Conservation (phyloP, 2,888 invertebrate genomes). For the Maniola hyperantus region DNA sequence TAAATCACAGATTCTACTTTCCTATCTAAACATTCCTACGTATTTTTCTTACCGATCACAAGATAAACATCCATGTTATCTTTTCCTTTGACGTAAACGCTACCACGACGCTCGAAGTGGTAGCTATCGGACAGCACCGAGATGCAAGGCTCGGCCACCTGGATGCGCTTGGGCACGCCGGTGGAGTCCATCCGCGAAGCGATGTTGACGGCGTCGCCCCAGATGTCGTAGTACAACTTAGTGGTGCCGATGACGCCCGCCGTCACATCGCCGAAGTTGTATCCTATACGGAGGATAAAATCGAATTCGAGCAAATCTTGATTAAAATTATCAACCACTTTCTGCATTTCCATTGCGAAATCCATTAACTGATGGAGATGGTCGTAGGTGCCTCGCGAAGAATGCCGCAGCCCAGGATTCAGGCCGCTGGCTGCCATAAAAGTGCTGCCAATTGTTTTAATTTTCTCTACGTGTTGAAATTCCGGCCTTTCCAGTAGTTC, state of each 20-base stretch:
- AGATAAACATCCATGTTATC: slow-evolving; percentile 97
- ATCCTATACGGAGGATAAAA: slow-evolving; percentile 92
- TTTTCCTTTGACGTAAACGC: slow-evolving; percentile 98
- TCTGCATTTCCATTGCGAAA: slow-evolving; percentile 95
- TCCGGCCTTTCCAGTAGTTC: slow-evolving; percentile 92
- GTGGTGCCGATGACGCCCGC: slow-evolving; percentile 98
- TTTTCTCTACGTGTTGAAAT: slow-evolving; percentile 96
- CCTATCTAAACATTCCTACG: slow-evolving; percentile 55
- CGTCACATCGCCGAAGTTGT: slow-evolving; percentile 97
- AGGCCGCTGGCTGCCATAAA: slow-evolving; percentile 99
- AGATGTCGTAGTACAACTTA: slow-evolving; percentile 98
- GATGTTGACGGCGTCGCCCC: slow-evolving; percentile 99
- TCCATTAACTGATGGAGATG: slow-evolving; percentile 95
- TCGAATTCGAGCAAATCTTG: slow-evolving; percentile 95
- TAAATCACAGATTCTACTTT: slow-evolving; percentile 80
- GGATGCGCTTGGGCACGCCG: slow-evolving; percentile 92
- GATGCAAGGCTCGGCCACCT: slow-evolving; percentile 90
- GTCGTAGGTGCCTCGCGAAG: slow-evolving; percentile 86
- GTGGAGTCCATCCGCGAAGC: slow-evolving; percentile 99
- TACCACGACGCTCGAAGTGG: slow-evolving; percentile 95
- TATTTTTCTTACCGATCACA: slow-evolving; percentile 81
- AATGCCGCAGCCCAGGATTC: slow-evolving; percentile 89
- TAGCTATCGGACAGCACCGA: slow-evolving; percentile 87
- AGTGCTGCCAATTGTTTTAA: slow-evolving; percentile 98
- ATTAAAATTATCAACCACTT: slow-evolving; percentile 93